A percentile compares a stretch with the other conserved stretches of the same genome.
Conservation (phyloP, 2,888 invertebrate species). For the Drosophila merina region DNA sequence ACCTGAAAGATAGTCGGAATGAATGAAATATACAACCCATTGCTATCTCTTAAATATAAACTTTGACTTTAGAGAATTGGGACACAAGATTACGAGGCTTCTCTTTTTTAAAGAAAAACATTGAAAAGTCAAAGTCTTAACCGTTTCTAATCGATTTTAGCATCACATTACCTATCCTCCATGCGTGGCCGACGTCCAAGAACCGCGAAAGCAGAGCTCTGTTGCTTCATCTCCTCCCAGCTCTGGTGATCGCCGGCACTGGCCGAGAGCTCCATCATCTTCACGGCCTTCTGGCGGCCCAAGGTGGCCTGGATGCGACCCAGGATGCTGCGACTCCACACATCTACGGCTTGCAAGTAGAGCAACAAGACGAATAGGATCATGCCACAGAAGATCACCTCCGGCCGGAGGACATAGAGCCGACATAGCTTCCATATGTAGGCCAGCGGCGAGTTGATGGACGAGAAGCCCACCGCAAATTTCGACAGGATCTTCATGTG, state of each 20-base stretch:
- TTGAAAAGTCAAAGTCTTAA: neutral
- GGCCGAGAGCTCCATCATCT: conserved; percentile 68
- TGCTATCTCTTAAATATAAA: neutral
- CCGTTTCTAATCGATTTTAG: neutral
- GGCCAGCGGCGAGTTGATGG: conserved; percentile 89
- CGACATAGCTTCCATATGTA: conserved; percentile 92
- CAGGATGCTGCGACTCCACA: conserved; percentile 91
- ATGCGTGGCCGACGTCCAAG: conserved; percentile 95
- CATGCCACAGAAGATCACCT: conserved; percentile 90
- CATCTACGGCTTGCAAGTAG: conserved; percentile 92
- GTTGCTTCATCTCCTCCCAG: conserved; percentile 91
- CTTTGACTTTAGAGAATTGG: neutral
- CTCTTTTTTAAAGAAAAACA: neutral
- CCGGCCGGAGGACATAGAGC: conserved; percentile 91
- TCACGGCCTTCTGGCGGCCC: conserved; percentile 77
- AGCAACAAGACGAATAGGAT: conserved; percentile 89
- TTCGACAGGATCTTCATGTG: conserved; percentile 94
- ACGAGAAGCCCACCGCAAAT: conserved; percentile 90
- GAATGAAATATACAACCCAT: neutral
- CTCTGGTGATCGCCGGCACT: conserved; percentile 85
- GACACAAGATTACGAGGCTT: neutral
- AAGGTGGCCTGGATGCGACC: conserved; percentile 84
- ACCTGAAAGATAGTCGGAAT: conserved; percentile 83
- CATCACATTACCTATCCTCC: conserved; percentile 90
- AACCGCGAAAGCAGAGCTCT: conserved; percentile 94